Evolutionary conservation across 2,797 vertebrate species (phyloP), one percentile per base, ranked within the genome.

Genomic region (Chloroceryle inda): DNA sequence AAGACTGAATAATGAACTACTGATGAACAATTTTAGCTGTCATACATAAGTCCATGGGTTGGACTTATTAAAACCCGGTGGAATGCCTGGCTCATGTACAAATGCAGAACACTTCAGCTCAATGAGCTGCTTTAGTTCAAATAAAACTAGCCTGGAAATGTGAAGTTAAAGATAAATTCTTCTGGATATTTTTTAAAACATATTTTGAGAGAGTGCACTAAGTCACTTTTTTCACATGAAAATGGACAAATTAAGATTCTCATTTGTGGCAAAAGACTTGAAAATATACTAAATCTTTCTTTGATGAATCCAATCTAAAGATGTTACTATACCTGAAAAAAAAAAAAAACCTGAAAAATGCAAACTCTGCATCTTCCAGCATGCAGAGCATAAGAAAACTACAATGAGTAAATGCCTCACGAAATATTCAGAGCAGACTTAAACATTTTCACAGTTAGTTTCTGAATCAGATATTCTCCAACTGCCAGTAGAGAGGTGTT

Each of bases 1-100:
- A 74, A 62, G n/a, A 56, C 10, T 77, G 42, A 49, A 33, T 71
- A 61, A 61, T 24, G 24, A 74, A 13, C 42, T 78, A 13, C 23
- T 35, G 52, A 24, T 76, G 49, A 72, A 62, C 0, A 1, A 14
- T 38, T 73, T 77, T 53, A 85, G 22, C 40, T 2, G 0, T 74
- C 35, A 8, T 31, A 15, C 0, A 0, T 37, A 72, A 49, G 16
- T 44, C 24, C 21, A 19, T 1, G 0, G 64, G 29, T 20, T 77
- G 42, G 42, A 20, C 15, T 73, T 53, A 5, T 7, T 26, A 49
- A 64, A 64, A 44, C 12, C 13, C 24, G 71, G 18, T 16, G 44
- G 29, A 63, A n/a, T 73, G 35, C 37, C 47, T 67, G 55, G 13
- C 42, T 47, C 17, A 11, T 19, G 44, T 45, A 67, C 49, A 75